Evolutionary conservation across 2,113 vertebrate species (phyloP).

Genomic region (Bos indicus): DNA sequence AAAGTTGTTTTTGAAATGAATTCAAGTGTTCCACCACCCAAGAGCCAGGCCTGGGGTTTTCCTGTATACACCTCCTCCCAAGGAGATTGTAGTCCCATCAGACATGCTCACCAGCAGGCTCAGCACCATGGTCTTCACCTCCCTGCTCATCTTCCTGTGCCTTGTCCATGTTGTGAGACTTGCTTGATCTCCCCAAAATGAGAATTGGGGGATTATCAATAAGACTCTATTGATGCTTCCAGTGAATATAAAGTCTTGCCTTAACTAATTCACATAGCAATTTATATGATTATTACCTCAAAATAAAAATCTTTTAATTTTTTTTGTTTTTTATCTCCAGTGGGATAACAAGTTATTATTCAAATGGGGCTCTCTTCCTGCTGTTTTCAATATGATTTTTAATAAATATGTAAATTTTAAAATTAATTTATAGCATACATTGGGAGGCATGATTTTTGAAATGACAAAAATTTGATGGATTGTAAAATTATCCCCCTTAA

Average conservation of each 20-base stretch:
- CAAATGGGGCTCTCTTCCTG: constrained; percentile 80
- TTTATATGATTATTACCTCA: constrained; percentile 77
- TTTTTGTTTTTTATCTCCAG: constrained; percentile 73
- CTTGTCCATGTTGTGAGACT: background rate
- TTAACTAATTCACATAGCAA: constrained; percentile 78
- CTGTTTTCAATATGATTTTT: constrained; percentile 85
- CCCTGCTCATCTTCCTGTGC: background rate
- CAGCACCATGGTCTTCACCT: background rate
- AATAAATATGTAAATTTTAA: constrained; percentile 88
- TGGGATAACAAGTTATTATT: constrained; percentile 83
- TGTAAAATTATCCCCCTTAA: constrained; percentile 82
- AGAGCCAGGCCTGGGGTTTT: background rate
- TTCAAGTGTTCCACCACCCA: background rate
- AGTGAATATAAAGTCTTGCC: constrained; percentile 71
- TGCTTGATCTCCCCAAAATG: background rate
- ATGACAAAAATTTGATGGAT: constrained; percentile 84
- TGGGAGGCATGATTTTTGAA: constrained; percentile 80
- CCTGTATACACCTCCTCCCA: too few species aligned
- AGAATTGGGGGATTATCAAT: background rate
- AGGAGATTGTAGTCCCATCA: background rate
- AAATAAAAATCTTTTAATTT: constrained; percentile 77
- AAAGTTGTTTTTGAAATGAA: background rate
- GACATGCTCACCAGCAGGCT: fast-evolving
- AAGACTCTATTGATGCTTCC: constrained; percentile 14
- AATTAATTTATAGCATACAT: constrained; percentile 83